Evolutionary conservation across 2,888 invertebrate genomes (phyloP), one percentile per base, ranked within the genome.

Genomic region (Synanthedon myopaeformis): DNA sequence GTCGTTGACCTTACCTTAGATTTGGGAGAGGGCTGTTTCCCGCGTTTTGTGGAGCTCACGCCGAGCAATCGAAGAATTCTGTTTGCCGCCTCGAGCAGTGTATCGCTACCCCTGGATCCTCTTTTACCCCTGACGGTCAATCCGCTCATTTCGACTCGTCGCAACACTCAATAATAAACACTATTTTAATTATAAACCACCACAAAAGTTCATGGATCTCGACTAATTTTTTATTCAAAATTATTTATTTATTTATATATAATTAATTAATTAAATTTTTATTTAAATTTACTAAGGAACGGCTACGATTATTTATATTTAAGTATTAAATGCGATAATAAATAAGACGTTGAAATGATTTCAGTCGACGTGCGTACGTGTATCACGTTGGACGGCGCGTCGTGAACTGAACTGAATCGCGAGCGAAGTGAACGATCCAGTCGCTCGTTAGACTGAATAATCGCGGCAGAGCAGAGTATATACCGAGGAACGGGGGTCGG

Each of bases 21-120:
- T 82, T 86, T 87, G 69, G 86, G 79, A 67, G 87, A 85, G 74
- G 85, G 80, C 74, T 88, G 85, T 83, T 88, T 88, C 85, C 85
- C 87, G 82, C 88, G 88, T 79, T 88, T 88, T 63, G 83, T 76
- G 57, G 87, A 85, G 71, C 86, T 88, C 62, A 88, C 84, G 68
- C 88, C 88, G 61, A 88, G 82, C 67, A 88, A 69, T 66, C 88
- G 80, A 60, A 88, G 81, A 80, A 88, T 88, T 74, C 88, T 86
- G 80, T 88, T 87, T 56, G 88, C 88, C 72, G 88, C 88, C 72
- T 87, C 88, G 57, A 88, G 76, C 69, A 88, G 84, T 73, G 88
- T 88, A 59, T 85, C 88, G 76, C 88, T 87, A 67, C 88, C 88
- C 76, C 88, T 82, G 77, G 88, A 88, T 75, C 88, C 85, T 75